Conservation (phyloP, 2,797 vertebrate genomes). For the Anomalospiza imberbis region DNA sequence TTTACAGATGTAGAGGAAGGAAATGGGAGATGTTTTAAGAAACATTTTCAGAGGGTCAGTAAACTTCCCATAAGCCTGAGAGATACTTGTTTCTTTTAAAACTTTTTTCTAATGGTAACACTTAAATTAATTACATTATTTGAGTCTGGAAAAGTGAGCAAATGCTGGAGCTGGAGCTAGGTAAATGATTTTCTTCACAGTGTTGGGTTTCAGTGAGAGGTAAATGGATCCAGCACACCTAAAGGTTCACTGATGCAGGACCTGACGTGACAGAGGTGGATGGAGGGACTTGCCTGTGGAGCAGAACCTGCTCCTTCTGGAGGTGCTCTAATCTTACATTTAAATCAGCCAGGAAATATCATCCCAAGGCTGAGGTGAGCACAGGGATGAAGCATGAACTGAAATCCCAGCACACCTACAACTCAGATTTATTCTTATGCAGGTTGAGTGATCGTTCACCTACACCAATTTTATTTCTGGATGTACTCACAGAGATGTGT, state of each 20-base stretch:
- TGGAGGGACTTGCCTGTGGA: neutral
- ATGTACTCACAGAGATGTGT: neutral
- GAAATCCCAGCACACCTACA: neutral
- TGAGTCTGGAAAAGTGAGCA: neutral
- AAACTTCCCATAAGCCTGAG: neutral
- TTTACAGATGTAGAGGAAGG: neutral
- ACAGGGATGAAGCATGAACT: neutral
- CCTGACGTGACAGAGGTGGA: fast-evolving
- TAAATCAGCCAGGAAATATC: neutral
- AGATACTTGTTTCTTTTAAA: neutral
- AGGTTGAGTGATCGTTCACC: neutral
- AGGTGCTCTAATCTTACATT: neutral
- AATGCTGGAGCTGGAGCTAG: neutral
- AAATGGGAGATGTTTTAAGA: neutral
- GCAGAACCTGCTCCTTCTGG: neutral
- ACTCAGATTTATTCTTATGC: neutral
- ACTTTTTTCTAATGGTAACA: neutral
- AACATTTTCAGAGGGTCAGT: conserved; percentile 5
- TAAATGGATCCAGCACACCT: neutral
- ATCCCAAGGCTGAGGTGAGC: neutral
- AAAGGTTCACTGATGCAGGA: fast-evolving
- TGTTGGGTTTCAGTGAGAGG: neutral
- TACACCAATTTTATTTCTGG: neutral
- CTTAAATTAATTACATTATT: neutral
- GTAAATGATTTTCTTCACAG: neutral